These are phyloP conservation scores for Iphiclides podalirius DNA, from an alignment of 2,888 invertebrate genomes.

Conservation along the genomic window DNA sequence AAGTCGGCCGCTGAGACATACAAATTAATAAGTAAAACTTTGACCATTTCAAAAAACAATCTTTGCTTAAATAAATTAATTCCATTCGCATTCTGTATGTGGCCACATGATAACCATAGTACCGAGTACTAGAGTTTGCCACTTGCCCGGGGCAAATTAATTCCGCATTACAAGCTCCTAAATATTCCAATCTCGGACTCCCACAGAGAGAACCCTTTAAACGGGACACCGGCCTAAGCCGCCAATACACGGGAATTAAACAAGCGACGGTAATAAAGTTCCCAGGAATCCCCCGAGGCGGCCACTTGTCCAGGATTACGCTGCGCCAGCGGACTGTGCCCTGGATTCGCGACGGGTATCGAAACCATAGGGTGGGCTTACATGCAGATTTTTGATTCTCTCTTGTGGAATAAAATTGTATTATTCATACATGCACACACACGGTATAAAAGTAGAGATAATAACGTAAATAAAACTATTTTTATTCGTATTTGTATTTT, in stretches of 20 bases:
- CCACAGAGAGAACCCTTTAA: constrained; percentile 29
- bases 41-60: too few species aligned
- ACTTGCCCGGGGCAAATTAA: constrained; percentile 53
- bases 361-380: constrained; percentile 7
- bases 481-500: too few species aligned
- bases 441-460: too few species aligned
- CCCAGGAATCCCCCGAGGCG: constrained; percentile 64
- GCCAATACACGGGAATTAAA: constrained; percentile 49
- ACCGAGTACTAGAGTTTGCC: too few species aligned
- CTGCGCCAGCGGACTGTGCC: constrained; percentile 42
- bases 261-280: constrained; percentile 59
- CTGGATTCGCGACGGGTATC: constrained; percentile 15
- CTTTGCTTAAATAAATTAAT: too few species aligned
- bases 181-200: constrained; percentile 42
- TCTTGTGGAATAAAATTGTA: too few species aligned
- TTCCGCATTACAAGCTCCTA: constrained; percentile 53
- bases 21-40: too few species aligned
- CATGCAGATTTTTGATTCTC: constrained; percentile 10
- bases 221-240: constrained; percentile 40
- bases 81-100: too few species aligned
- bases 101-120: too few species aligned
- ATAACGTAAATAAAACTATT: too few species aligned
- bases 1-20: too few species aligned
- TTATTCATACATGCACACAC: too few species aligned
- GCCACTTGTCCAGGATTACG: constrained; percentile 68